Base-by-base conservation (phyloP, 2,113 vertebrate species). In the Hassar affinis region DNA sequence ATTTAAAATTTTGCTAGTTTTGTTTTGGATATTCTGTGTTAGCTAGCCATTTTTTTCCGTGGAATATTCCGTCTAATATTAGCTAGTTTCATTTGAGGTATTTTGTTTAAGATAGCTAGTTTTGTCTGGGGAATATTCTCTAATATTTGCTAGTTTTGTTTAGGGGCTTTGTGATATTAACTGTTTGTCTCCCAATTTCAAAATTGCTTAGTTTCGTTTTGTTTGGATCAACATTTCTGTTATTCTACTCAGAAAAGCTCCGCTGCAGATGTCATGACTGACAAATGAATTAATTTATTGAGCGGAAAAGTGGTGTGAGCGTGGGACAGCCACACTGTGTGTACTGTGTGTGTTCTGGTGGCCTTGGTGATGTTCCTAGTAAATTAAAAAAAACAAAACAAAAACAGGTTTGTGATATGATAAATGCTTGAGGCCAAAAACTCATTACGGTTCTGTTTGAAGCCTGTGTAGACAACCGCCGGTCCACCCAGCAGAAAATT, bases 341-440 rank as follows among this genome's bases (percentile, higher is more conserved):
- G 38, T 38, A 71, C 1, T 45, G n/a, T 54, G 27, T 68, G 30
- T 56, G 80, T 72, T 49, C 76, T 49, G 38, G 52, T 81, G 75
- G 64, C 83, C 33, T 35, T 71, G 64, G 75, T 11, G 14, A 25
- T 35, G 47, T 45, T 61, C 64, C 42, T 64, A 47, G n/a, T n/a
- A n/a, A 56, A 66, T 49, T 80, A 42, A 76, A 59, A 83, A 35
- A 74, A 80, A 80, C 80, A 85, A n/a, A n/a, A n/a, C n/a, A n/a
- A n/a, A n/a, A n/a, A n/a, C n/a, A n/a, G 80, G 80, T 83, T 78
- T 80, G 45, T 54, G 69, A 68, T 85, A 85, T 85, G 79, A 86
- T 49, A 80, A 78, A 82, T 56, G 51, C 42, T 78, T 80, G 54
- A 80, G 80, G 85, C 51, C 68, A 72, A 27, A 62, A 51, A 82